Conservation (phyloP, 2,797 vertebrate species). For the Dryobates pubescens region DNA sequence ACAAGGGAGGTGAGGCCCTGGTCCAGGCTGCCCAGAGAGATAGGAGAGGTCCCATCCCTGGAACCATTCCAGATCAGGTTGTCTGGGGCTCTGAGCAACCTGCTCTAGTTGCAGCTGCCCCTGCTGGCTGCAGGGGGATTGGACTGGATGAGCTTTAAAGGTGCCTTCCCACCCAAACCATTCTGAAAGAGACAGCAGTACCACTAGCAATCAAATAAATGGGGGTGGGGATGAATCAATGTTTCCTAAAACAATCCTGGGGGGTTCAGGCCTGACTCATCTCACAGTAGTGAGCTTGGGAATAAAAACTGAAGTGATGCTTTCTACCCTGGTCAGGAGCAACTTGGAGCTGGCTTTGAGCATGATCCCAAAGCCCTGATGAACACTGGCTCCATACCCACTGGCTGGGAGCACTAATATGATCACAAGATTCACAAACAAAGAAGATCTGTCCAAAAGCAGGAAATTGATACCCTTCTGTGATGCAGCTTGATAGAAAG, state of each 20-base stretch:
- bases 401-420: background rate
- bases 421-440: slow-evolving; percentile 18
- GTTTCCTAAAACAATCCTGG: slow-evolving; percentile 1
- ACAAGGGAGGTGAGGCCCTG: no score
- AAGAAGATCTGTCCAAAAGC: background rate
- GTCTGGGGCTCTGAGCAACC: no score
- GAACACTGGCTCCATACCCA: background rate
- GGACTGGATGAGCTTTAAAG: no score
- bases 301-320: background rate
- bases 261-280: background rate
- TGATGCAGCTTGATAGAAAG: background rate
- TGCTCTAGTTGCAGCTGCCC: no score
- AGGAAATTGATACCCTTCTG: slow-evolving; percentile 7
- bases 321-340: background rate
- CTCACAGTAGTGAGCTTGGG: background rate
- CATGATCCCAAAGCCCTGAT: background rate
- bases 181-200: background rate
- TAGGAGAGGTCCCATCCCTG: no score
- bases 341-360: background rate
- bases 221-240: background rate
- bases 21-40: no score
- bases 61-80: no score
- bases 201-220: background rate
- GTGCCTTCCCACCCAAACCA: no score
- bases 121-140: no score